Evolutionary conservation across 2,888 invertebrate species (phyloP), one percentile per base, ranked within the genome.

Genomic region (Enchytraeus crypticus): DNA sequence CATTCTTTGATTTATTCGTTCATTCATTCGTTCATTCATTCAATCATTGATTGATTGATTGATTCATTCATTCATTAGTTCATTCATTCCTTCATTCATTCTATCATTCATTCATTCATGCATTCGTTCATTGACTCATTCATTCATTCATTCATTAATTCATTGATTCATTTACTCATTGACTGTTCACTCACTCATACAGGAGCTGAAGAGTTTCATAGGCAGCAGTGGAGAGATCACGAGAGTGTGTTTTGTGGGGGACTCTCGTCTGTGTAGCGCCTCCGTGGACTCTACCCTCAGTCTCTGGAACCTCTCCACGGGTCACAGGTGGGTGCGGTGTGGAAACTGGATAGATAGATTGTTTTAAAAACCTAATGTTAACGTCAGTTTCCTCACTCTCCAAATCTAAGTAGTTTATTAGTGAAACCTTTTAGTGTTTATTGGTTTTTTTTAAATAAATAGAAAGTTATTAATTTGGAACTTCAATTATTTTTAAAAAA

Each of bases 171-270:
- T 73, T 75, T 63, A 61, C 45, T 57, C 21, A 26, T 46, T 46
- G 8, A 5, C n/a, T n/a, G n/a, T n/a, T n/a, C n/a, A n/a, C n/a
- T 55, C 27, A 4, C 3, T 45, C 45, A 11, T 18, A 5, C 68
- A 74, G 75, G 76, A 76, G 63, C 27, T 71, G 53, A 64, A 65
- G 47, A 71, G 65, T 38, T 74, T 73, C 62, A 69, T 68, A 57
- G 78, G 77, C 18, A 77, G 77, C 64, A 70, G 75, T 26, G 72
- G 73, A 62, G 65, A 66, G 26, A 71, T 78, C 14, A 71, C 74
- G 23, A 74, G 70, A 55, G 70, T 79, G n/a, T 75, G 75, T 64
- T 79, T 78, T 70, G 72, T 72, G 26, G 74, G 72, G 4, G 66
- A 64, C 11, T 56, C 63, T 3, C 64, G 69, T 4, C 64, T 79